A percentile compares a stretch with the other conserved stretches of the same genome.
Evolutionary conservation across 2,888 invertebrate species (phyloP).

Genomic region (Clivina fossor): DNA sequence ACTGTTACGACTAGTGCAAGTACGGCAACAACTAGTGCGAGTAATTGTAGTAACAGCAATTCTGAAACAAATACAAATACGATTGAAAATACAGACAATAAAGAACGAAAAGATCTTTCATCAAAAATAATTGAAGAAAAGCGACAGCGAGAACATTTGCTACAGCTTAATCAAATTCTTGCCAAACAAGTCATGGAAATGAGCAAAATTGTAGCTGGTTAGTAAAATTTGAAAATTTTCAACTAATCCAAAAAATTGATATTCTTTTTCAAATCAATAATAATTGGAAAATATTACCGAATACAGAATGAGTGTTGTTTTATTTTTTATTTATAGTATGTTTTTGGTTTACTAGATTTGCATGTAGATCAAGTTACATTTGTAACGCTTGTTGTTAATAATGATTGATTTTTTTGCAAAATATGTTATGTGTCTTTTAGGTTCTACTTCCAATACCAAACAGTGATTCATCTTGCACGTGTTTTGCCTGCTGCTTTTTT

Average conservation of each 20-base stretch:
- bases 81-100: too few species aligned
- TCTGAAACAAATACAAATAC: too few species aligned
- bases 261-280: neutral
- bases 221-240: slow-evolving; percentile 47
- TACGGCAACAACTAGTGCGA: too few species aligned
- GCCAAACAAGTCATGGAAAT: slow-evolving; percentile 94
- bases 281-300: neutral
- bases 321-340: slow-evolving; percentile 25
- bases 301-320: neutral
- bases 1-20: too few species aligned
- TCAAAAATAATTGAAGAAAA: slow-evolving; percentile 71
- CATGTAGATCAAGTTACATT: neutral
- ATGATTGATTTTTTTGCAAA: neutral
- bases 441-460: slow-evolving; percentile 28
- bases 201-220: slow-evolving; percentile 95
- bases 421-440: slow-evolving; percentile 21
- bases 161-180: slow-evolving; percentile 88
- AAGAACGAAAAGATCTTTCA: too few species aligned
- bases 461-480: slow-evolving; percentile 23
- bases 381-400: neutral
- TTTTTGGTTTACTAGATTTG: slow-evolving; percentile 8
- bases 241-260: slow-evolving; percentile 2
- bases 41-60: too few species aligned
- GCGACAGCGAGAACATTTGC: slow-evolving; percentile 82
- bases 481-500: slow-evolving; percentile 34